phyloP scores from a whole-genome alignment of 2,888 invertebrate species.

The Aporophyla nigra region DNA sequence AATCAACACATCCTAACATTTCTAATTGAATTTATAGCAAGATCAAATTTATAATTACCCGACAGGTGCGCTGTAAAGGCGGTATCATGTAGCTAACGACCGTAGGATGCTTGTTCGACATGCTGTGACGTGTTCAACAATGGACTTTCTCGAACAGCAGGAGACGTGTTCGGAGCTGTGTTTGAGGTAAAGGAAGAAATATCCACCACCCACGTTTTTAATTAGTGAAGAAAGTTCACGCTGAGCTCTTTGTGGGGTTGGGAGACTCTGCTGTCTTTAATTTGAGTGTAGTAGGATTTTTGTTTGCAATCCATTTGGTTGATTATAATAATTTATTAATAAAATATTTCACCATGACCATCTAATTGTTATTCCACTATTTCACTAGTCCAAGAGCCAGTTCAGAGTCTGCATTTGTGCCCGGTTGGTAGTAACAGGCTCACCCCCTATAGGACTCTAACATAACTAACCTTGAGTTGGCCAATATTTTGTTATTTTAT shows the following conservation, averaged over 20 bases:
- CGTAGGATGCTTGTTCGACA: constrained; percentile 32
- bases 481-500: too few species aligned
- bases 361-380: too few species aligned
- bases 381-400: too few species aligned
- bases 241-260: constrained; percentile 44
- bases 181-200: constrained; percentile 26
- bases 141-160: constrained; percentile 56
- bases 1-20: constrained; percentile 16
- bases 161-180: constrained; percentile 40
- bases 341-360: too few species aligned
- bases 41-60: constrained; percentile 52
- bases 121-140: constrained; percentile 60
- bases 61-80: constrained; percentile 45
- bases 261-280: constrained; percentile 8
- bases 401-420: too few species aligned
- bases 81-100: constrained; percentile 33
- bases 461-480: too few species aligned
- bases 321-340: neutral
- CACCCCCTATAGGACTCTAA: too few species aligned
- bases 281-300: neutral
- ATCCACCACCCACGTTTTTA: constrained; percentile 64
- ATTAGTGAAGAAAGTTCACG: constrained; percentile 57
- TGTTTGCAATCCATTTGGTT: constrained; percentile 22
- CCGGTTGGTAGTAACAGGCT: too few species aligned
- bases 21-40: constrained; percentile 37